Evolutionary conservation across 2,113 vertebrate genomes (phyloP).

Genomic region (Oriolus oriolus): DNA sequence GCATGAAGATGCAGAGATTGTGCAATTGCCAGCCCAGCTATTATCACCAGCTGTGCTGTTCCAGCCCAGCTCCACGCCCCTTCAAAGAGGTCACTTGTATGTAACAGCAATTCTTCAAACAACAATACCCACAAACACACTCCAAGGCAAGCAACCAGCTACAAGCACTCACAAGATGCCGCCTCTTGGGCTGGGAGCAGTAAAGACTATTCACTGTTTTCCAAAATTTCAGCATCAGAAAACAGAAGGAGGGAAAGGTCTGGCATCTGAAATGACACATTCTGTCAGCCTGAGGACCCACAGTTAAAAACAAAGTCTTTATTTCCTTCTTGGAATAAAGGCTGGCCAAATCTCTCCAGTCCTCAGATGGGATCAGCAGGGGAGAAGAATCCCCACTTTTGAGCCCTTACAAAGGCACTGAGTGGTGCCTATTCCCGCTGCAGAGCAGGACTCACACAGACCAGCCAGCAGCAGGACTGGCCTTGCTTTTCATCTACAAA

Average conservation of each 20-base stretch:
- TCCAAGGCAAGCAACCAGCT: not conserved
- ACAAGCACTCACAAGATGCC: not conserved
- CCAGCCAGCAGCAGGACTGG: not conserved
- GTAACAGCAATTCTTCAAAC: not conserved
- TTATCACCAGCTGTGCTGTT: not conserved
- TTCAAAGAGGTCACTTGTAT: not conserved
- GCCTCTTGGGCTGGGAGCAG: not conserved
- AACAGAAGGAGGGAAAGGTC: not conserved
- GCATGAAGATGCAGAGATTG: not conserved
- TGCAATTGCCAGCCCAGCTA: not conserved
- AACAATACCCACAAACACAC: not conserved
- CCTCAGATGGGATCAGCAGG: not conserved
- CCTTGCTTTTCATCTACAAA: not conserved
- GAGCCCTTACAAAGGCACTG: not conserved
- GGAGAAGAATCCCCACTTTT: not conserved
- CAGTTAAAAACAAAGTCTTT: not conserved
- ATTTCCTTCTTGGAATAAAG: not conserved
- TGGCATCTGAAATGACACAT: not conserved
- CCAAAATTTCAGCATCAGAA: not conserved
- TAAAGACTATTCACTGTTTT: not conserved
- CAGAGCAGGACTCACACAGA: not conserved
- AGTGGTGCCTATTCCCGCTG: not conserved
- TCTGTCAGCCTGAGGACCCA: not conserved
- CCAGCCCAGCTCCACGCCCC: not conserved
- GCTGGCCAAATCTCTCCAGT: not conserved